A percentile compares a stretch with the other conserved stretches of the same genome.
Conservation (phyloP, 2,888 invertebrate species). For the Yponomeuta cagnagella region DNA sequence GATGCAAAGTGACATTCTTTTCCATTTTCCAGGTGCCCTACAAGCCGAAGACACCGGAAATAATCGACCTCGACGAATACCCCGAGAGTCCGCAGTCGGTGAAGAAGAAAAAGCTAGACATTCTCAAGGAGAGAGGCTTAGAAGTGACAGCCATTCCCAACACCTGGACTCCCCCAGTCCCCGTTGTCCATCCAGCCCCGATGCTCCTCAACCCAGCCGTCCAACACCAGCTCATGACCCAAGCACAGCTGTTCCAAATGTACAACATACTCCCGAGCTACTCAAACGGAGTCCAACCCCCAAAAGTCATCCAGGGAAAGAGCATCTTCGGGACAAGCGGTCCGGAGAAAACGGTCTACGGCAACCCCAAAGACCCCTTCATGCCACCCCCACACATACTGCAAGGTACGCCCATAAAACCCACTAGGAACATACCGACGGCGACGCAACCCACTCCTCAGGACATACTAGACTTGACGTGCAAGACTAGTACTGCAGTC, state of each 20-base stretch:
- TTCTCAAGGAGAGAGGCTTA: constrained; percentile 83
- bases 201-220: constrained; percentile 54
- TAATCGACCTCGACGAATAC: constrained; percentile 77
- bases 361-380: constrained; percentile 82
- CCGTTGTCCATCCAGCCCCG: constrained; percentile 24
- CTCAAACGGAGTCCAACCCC: constrained; percentile 49
- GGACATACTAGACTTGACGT: constrained; percentile 80
- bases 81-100: constrained; percentile 62
- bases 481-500: constrained; percentile 50
- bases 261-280: constrained; percentile 51
- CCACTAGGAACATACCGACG: constrained; percentile 32
- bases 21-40: constrained; percentile 53
- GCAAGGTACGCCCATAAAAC: constrained; percentile 59
- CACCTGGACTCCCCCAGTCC: neutral
- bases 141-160: constrained; percentile 81
- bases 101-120: constrained; percentile 83
- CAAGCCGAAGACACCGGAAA: constrained; percentile 78
- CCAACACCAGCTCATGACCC: constrained; percentile 67
- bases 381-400: constrained; percentile 70
- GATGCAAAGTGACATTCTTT: too few relatives aligned
- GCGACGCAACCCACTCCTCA: constrained; percentile 53
- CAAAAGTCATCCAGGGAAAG: constrained; percentile 78
- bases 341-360: constrained; percentile 80
- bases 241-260: constrained; percentile 47
- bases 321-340: constrained; percentile 77